Evolutionary conservation across 2,888 invertebrate species (phyloP), one percentile per base, ranked within the genome.

Genomic region (Ctenicera cuprea): DNA sequence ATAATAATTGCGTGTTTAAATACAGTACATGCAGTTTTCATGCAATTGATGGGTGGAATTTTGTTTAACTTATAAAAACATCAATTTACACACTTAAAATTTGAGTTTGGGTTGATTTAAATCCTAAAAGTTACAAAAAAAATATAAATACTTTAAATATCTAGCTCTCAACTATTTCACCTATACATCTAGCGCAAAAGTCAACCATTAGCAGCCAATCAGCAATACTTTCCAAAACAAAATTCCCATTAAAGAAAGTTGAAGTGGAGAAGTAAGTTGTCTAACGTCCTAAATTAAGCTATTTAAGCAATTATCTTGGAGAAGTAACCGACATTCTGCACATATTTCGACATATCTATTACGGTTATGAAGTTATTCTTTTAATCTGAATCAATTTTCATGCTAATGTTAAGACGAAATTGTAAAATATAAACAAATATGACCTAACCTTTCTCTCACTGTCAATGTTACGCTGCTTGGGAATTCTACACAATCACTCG

Each of bases 361-460:
- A 33, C 5, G 1, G 9, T 33, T 33, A 9, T 9, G 7, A 9
- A 33, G 33, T 33, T 9, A 33, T 33, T 9, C 33, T 33, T 33
- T 33, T 33, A 33, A 5, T 33, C 5, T 33, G 7, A 33, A 33
- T 33, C 33, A 9, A 33, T 33, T 33, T 33, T 33, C 1, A 8
- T 9, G 33, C 9, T 33, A 33, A 4, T 33, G 9, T 5, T 33
- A 33, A 33, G 9, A 33, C 33, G n/a, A n/a, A n/a, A n/a, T n/a
- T n/a, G 9, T 9, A 14, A 43, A n/a, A 43, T 18, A 54, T n/a
- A 54, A 54, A 54, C 30, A 54, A 54, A 22, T n/a, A 1, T 54
- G 54, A 54, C 54, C 54, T 22, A 22, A 54, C 54, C 54, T 54
- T 54, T 54, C 48, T 16, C 48, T 48, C 48, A 48, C 48, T 48